Conservation (phyloP, 2,113 vertebrate genomes). For the Nesoenas mayeri region DNA sequence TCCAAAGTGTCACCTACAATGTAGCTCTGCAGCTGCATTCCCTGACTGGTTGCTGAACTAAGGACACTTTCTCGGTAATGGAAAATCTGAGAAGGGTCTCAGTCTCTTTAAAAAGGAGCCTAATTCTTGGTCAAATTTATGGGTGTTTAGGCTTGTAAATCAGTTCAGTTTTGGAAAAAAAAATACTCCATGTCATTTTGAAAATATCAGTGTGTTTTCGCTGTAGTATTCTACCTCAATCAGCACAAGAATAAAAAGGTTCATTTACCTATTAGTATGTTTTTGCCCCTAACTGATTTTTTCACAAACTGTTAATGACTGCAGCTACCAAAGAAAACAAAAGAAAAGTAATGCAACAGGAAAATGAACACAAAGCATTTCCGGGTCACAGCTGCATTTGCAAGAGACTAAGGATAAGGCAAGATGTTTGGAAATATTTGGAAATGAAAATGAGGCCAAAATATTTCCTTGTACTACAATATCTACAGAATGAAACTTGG, state of each 20-base stretch:
- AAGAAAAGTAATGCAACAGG: not conserved
- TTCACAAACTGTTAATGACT: not conserved
- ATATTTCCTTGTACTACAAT: not conserved
- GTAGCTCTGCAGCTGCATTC: not conserved
- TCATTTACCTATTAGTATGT: not conserved
- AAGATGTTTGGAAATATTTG: not conserved
- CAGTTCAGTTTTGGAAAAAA: not conserved
- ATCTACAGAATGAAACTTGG: not conserved
- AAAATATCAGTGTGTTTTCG: not conserved
- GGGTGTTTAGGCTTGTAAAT: not conserved
- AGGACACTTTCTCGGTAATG: not conserved
- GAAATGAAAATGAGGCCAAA: not conserved
- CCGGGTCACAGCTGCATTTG: not conserved
- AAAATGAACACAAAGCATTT: not conserved
- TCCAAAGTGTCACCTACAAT: conserved; percentile 37
- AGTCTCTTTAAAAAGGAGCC: not conserved
- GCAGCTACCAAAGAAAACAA: not conserved
- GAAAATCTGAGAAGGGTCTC: not conserved
- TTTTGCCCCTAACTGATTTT: not conserved
- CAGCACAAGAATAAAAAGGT: not conserved
- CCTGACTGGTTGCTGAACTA: not conserved
- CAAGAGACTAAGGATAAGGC: not conserved
- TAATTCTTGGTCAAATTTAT: not conserved
- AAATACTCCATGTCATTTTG: not conserved
- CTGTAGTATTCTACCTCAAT: not conserved